A percentile compares a stretch with the other conserved stretches of the same genome.
phyloP scores from a whole-genome alignment of 2,888 invertebrate genomes.

The Leuctra nigra region DNA sequence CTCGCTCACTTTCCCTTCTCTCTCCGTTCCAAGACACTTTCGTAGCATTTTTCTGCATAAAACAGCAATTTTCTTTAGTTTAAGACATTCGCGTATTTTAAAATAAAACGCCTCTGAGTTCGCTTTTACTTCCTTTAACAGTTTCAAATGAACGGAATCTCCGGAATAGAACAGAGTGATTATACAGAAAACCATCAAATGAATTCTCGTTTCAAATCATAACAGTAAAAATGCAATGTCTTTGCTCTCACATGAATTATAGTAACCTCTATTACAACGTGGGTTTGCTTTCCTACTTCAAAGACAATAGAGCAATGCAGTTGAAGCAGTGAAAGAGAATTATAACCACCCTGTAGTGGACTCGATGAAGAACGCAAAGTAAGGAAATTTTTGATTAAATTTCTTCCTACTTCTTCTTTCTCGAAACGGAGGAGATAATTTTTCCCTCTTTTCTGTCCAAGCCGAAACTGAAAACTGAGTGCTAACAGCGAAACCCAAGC shows the following conservation, averaged over 20 bases:
- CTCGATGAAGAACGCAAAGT: constrained; percentile 10
- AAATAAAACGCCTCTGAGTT: constrained; percentile 23
- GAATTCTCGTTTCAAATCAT: too few species aligned
- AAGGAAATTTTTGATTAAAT: constrained; percentile 28
- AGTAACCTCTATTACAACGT: too few species aligned
- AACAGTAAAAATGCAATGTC: too few species aligned
- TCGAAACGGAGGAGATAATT: constrained; percentile 8
- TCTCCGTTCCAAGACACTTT: constrained; percentile 11
- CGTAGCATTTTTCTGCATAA: constrained; percentile 20
- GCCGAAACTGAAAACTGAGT: constrained; percentile 5
- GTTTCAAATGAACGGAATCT: constrained; percentile 27
- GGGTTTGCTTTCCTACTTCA: too few species aligned
- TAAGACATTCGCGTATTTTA: constrained; percentile 25
- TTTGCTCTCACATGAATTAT: too few species aligned
- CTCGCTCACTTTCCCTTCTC: not conserved
- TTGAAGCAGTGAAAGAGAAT: too few species aligned
- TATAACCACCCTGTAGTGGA: constrained; percentile 8
- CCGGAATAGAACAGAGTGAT: constrained; percentile 16
- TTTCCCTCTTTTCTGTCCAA: constrained; percentile 15
- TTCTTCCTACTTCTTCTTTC: constrained; percentile 26
- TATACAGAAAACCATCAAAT: too few species aligned
- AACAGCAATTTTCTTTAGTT: constrained; percentile 27
- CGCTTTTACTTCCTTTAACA: constrained; percentile 23
- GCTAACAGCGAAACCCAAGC: not conserved
- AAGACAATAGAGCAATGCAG: too few species aligned